Base-by-base conservation (phyloP, 2,888 invertebrate species). In the Auanema freiburgensis region DNA sequence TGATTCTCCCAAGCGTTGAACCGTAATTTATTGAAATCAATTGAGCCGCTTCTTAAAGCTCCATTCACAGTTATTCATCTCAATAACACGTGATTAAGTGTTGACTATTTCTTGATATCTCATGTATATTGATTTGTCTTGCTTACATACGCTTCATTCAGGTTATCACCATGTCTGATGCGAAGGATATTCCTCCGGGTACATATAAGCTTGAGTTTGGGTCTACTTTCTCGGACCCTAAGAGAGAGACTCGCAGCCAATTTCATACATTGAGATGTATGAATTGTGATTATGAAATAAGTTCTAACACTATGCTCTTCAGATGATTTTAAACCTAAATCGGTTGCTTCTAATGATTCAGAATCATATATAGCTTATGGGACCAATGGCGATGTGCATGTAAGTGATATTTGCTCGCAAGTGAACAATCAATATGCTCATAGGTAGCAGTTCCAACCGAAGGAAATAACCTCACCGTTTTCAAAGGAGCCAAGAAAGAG, bases 301-400 rank as follows among this genome's bases (percentile, higher is more conserved):
- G 3, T 33, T 33, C 33, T 33, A 33, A 33, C 33, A 8, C 3
- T 5, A 5, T 33, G 33, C 3, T 33, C 63, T 79, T 69, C 57
- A 80, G 80, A 77, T 58, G 80, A 80, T 59, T 80, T 80, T 68
- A 80, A 80, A 57, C 80, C 80, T 1, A 76, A 75, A 50, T 80
- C 79, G 1, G 65, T 73, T n/a, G 68, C 69, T 12, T 65, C 72
- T 6, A 67, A 65, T 51, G 71, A 69, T 18, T 55, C 74, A 8
- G 80, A 80, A 43, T 74, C 78, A 14, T 80, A 73, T 59, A 70
- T 80, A 51, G 78, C 77, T 1, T 69, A 69, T 58, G 72, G 74
- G 8, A 66, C 57, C 14, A 79, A 72, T 56, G 71, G 68, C 16
- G 80, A 80, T 59, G 77, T 80, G 18, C 79, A 80, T 60, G 80